These are phyloP conservation scores for Climacteris rufus DNA, from an alignment of 2,113 vertebrate genomes.

Conservation along the genomic window DNA sequence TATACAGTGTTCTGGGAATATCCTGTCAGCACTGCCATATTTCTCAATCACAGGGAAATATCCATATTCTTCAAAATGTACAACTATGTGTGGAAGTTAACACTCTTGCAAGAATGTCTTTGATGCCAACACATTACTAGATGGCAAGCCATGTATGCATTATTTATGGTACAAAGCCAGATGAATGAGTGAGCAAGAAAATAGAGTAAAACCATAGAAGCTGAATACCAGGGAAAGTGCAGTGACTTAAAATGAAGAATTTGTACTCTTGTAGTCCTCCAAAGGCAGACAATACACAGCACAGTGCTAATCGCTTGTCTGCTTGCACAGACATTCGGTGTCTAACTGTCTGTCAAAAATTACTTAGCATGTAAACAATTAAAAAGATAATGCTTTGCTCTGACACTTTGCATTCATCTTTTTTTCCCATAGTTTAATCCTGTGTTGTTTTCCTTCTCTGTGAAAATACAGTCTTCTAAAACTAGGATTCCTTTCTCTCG, in stretches of 20 bases:
- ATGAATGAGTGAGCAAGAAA: background rate
- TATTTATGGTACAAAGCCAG: background rate
- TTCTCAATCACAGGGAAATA: slow-evolving; percentile 30
- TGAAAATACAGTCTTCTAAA: background rate
- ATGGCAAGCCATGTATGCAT: background rate
- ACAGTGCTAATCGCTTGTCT: background rate
- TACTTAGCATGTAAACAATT: background rate
- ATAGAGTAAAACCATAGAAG: background rate
- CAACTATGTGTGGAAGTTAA: slow-evolving; percentile 33
- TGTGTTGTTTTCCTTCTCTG: background rate
- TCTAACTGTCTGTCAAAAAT: background rate
- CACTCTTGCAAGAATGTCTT: background rate
- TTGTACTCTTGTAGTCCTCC: background rate
- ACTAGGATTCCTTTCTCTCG: background rate
- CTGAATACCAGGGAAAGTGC: background rate
- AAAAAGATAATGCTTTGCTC: background rate
- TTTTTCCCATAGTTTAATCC: background rate
- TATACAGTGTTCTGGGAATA: background rate
- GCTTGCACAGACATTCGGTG: background rate
- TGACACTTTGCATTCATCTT: background rate
- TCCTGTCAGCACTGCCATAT: background rate
- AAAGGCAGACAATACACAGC: background rate
- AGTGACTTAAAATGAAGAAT: background rate
- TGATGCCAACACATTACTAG: background rate
- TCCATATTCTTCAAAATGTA: background rate